Percentiles rank a stretch among this genome's conserved stretches.
These are phyloP conservation scores for Larimichthys crocea DNA, from an alignment of 2,113 vertebrate genomes.

Conservation along the genomic window DNA sequence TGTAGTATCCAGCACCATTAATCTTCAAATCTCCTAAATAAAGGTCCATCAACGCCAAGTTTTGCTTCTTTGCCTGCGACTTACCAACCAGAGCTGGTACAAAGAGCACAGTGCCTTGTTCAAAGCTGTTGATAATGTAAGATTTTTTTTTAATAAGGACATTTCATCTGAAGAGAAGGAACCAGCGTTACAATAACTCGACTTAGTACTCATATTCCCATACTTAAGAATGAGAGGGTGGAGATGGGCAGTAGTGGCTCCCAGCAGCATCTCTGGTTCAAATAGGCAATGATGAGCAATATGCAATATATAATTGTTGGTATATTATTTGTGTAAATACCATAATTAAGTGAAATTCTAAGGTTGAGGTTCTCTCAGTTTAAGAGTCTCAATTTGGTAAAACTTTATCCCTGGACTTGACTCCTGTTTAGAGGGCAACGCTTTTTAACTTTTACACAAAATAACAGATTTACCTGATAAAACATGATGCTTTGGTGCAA, in stretches of 20 bases:
- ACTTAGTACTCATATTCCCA: neutral
- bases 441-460: neutral
- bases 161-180: too few species aligned
- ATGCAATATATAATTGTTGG: neutral
- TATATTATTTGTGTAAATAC: neutral
- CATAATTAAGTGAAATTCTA: neutral
- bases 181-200: neutral
- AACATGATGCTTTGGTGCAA: neutral
- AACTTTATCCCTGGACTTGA: neutral
- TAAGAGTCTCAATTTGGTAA: neutral
- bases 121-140: too few species aligned
- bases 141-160: too few species aligned
- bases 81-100: neutral
- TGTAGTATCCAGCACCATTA: conserved; percentile 10
- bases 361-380: neutral
- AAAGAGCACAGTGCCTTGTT: neutral
- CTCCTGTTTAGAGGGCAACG: neutral
- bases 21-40: conserved; percentile 32
- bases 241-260: neutral
- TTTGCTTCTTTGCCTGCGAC: neutral
- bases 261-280: neutral
- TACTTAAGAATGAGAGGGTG: neutral
- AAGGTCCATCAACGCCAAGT: conserved; percentile 8
- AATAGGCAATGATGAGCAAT: neutral
- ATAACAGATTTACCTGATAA: neutral